phyloP scores from a whole-genome alignment of 2,888 invertebrate species.

The Cantharis flavilabris region DNA sequence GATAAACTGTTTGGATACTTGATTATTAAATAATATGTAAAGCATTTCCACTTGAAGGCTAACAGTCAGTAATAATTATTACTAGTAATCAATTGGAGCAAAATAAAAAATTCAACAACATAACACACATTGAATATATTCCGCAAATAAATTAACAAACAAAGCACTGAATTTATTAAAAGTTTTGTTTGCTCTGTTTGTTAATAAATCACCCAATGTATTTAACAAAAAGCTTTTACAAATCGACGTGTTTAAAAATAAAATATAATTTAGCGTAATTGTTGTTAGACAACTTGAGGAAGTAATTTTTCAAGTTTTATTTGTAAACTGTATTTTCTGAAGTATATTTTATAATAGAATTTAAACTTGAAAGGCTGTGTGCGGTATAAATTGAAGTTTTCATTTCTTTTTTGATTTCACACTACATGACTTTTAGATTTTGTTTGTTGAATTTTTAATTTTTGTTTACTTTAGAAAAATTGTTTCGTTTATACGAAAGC shows the following conservation, averaged over 20 bases:
- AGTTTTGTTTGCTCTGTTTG: neutral
- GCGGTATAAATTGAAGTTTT: neutral
- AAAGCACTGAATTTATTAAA: neutral
- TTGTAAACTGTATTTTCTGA: neutral
- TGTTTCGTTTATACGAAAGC: no score
- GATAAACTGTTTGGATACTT: neutral
- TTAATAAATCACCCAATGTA: neutral
- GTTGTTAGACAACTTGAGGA: neutral
- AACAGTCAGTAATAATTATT: neutral
- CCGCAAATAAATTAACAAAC: neutral
- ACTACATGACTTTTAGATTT: neutral
- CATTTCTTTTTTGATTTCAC: neutral
- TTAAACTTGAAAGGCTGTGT: neutral
- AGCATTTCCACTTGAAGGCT: neutral
- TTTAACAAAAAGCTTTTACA: neutral
- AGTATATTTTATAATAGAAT: neutral
- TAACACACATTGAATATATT: neutral
- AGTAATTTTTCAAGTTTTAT: neutral
- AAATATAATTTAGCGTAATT: neutral
- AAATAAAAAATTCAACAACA: neutral
- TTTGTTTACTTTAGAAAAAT: no score
- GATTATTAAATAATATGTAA: neutral
- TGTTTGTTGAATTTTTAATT: neutral
- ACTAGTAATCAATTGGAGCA: no score
- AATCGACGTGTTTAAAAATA: neutral